Conservation (phyloP, 2,797 vertebrate species). For the Balearica regulorum region DNA sequence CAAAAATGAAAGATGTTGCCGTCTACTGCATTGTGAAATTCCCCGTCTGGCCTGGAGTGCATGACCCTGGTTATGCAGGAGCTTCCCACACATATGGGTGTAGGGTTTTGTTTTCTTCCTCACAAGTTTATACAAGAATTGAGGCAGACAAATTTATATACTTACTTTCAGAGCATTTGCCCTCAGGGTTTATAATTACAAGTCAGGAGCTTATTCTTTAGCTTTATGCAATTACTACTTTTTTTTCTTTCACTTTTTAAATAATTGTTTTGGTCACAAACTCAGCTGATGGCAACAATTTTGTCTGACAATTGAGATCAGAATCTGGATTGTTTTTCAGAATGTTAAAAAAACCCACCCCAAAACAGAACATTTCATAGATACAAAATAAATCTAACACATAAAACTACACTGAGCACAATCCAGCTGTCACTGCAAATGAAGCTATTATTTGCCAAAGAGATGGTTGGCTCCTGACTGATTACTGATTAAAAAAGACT, state of each 20-base stretch:
- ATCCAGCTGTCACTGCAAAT: conserved; percentile 7
- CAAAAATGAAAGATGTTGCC: neutral
- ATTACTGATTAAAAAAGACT: neutral
- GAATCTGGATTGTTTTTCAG: neutral
- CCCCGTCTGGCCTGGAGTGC: neutral
- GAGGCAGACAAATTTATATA: neutral
- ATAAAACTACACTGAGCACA: neutral
- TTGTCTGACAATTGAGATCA: neutral
- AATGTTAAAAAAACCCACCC: neutral
- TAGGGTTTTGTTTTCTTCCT: neutral
- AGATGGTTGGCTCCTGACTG: neutral
- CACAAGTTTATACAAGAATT: neutral
- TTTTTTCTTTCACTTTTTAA: neutral
- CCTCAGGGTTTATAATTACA: neutral
- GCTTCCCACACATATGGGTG: neutral
- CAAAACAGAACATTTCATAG: neutral
- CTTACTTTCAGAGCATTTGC: neutral
- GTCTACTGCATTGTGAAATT: neutral
- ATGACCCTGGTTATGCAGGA: neutral
- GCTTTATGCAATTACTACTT: neutral
- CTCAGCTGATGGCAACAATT: neutral
- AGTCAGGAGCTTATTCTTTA: conserved; percentile 8
- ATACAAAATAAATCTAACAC: neutral
- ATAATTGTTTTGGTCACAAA: neutral
- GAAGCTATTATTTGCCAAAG: neutral